A percentile compares a stretch with the other conserved stretches of the same genome.
Conservation (phyloP, 2,113 vertebrate species). For the Diphyllodes magnificus region DNA sequence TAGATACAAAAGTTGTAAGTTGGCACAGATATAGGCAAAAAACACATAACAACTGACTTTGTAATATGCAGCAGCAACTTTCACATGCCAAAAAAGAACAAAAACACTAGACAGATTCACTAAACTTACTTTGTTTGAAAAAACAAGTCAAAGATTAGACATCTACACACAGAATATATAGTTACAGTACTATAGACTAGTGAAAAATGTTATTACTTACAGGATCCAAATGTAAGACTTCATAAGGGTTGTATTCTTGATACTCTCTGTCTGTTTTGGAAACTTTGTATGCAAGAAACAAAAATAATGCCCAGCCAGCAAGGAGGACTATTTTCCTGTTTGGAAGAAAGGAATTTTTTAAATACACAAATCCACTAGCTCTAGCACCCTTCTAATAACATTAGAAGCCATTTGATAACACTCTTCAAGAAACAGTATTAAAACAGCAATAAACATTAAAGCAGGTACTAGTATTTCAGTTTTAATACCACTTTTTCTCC, state of each 20-base stretch:
- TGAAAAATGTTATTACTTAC: slow-evolving; percentile 74
- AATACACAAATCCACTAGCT: background rate
- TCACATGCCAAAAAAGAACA: background rate
- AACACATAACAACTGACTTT: background rate
- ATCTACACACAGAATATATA: background rate
- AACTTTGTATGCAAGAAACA: slow-evolving; percentile 96
- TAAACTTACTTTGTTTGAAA: background rate
- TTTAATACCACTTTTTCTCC: background rate
- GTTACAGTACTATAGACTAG: background rate
- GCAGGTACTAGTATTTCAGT: background rate
- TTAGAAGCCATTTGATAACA: background rate
- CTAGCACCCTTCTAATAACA: background rate
- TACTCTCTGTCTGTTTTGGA: slow-evolving; percentile 97
- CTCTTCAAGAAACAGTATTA: background rate
- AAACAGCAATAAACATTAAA: background rate
- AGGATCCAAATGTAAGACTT: slow-evolving; percentile 91
- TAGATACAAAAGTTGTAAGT: background rate
- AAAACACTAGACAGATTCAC: background rate
- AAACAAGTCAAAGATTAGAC: background rate
- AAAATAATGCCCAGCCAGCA: slow-evolving; percentile 94
- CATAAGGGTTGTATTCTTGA: slow-evolving; percentile 98
- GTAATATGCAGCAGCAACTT: background rate
- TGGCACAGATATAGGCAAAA: background rate
- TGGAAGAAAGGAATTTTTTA: slow-evolving; percentile 47
- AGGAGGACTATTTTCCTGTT: slow-evolving; percentile 91